Evolutionary conservation across 2,113 vertebrate genomes (phyloP).

Genomic region (Archocentrus centrarchus): DNA sequence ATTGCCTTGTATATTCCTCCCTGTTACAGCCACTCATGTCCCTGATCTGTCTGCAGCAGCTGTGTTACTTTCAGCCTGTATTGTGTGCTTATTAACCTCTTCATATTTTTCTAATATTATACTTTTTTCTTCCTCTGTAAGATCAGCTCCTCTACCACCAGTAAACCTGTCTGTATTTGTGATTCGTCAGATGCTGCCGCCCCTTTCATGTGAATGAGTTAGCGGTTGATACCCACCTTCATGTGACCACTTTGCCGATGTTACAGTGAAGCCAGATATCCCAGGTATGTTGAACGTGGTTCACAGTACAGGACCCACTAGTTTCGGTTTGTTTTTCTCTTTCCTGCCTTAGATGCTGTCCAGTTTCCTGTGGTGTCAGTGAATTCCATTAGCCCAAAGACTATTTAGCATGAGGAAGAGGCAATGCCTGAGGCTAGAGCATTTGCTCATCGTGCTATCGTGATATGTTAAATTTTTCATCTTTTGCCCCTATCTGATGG

Average conservation of each 20-base stretch:
- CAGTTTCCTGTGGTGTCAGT: not conserved
- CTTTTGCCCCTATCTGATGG: not conserved
- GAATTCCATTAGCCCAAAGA: not conserved
- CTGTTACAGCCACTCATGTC: too few species aligned
- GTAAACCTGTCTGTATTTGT: not conserved
- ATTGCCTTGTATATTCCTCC: too few species aligned
- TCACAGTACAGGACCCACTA: not conserved
- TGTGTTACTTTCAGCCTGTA: too few species aligned
- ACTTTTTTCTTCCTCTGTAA: too few species aligned
- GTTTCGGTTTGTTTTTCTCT: not conserved
- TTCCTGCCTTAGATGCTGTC: not conserved
- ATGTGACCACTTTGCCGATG: not conserved
- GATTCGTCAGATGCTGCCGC: not conserved
- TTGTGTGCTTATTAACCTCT: too few species aligned
- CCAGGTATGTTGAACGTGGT: rapidly evolving
- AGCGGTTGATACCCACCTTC: not conserved
- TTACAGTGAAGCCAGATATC: too few species aligned
- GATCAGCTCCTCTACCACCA: not conserved
- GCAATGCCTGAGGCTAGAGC: not conserved
- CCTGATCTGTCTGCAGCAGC: too few species aligned
- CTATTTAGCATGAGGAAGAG: not conserved
- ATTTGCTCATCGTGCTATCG: not conserved
- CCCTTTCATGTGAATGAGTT: not conserved
- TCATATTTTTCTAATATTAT: too few species aligned
- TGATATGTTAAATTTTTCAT: not conserved